Percentiles rank a stretch among this genome's conserved stretches.
phyloP scores from a whole-genome alignment of 2,888 invertebrate genomes.

The Tachystola acroxantha region DNA sequence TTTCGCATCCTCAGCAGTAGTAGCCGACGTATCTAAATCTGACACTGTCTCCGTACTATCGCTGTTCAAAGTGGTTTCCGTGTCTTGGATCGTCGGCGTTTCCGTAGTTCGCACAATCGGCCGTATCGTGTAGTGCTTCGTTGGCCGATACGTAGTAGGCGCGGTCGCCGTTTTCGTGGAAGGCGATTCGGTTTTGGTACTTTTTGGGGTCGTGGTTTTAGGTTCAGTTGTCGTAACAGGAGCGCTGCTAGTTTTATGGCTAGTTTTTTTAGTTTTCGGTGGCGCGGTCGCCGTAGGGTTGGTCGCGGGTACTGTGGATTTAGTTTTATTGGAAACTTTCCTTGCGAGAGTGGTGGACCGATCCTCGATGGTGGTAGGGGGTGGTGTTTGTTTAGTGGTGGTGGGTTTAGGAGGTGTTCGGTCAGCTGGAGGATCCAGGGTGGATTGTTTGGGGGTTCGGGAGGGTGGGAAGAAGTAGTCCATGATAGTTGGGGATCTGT shows the following conservation, averaged over 20 bases:
- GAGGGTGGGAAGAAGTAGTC: conserved; percentile 74
- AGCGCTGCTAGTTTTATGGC: conserved; percentile 44
- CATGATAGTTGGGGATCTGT: conserved; percentile 69
- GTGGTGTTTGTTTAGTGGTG: conserved; percentile 42
- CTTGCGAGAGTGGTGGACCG: conserved; percentile 57
- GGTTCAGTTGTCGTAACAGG: conserved; percentile 32
- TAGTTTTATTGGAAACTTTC: conserved; percentile 60
- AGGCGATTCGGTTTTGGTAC: conserved; percentile 37
- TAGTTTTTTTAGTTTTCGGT: conserved; percentile 59
- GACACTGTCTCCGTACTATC: conserved; percentile 73
- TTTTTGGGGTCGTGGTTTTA: conserved; percentile 27
- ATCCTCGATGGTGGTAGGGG: conserved; percentile 55
- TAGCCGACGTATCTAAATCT: conserved; percentile 49
- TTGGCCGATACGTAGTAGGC: conserved; percentile 57
- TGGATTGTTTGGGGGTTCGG: conserved; percentile 70
- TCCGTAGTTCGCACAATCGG: conserved; percentile 56
- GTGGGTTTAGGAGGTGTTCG: conserved; percentile 51
- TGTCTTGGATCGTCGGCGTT: conserved; percentile 58
- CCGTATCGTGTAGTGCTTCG: conserved; percentile 76
- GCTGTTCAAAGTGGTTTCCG: conserved; percentile 66
- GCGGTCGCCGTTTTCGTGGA: conserved; percentile 45
- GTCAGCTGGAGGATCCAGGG: conserved; percentile 62
- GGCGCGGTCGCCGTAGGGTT: conserved; percentile 53
- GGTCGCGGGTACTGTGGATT: conserved; percentile 54
- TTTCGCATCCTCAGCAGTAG: conserved; percentile 48